Evolutionary conservation across 2,113 vertebrate genomes (phyloP).

Genomic region (Plecturocebus donacophilus): DNA sequence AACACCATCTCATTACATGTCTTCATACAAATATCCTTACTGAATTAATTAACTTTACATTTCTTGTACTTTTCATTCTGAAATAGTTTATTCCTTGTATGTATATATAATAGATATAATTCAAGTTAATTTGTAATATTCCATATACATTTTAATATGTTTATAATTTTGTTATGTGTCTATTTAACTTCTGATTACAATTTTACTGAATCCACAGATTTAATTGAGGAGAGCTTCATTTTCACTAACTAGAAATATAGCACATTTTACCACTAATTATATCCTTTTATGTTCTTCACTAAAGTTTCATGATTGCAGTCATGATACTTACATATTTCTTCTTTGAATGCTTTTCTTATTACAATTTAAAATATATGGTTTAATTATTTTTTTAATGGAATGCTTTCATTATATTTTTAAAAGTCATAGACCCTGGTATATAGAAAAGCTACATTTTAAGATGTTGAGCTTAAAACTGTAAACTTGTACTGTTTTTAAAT

Average conservation of each 20-base stretch:
- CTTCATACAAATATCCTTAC: neutral
- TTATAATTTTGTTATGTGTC: neutral
- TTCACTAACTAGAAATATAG: neutral
- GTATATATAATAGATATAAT: neutral
- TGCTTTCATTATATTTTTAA: neutral
- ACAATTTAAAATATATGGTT: neutral
- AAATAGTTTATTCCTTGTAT: neutral
- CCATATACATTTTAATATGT: neutral
- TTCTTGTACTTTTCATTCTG: neutral
- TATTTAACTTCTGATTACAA: neutral
- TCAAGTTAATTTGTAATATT: neutral
- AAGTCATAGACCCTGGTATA: neutral
- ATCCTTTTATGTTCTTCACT: neutral
- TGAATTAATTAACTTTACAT: neutral
- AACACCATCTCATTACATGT: neutral
- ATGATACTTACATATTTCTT: neutral
- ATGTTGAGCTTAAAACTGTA: neutral
- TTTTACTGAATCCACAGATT: neutral
- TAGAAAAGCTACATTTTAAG: neutral
- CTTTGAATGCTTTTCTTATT: neutral
- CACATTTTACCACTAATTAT: neutral
- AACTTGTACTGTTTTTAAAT: neutral
- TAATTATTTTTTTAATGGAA: slow-evolving; percentile 5
- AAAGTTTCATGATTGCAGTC: slow-evolving; percentile 26
- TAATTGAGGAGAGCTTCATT: neutral